Evolutionary conservation across 1,140 invertebrate genomes (phyloP), one percentile per base, ranked within the genome.

Genomic region (Lasioglossum baleicum): DNA sequence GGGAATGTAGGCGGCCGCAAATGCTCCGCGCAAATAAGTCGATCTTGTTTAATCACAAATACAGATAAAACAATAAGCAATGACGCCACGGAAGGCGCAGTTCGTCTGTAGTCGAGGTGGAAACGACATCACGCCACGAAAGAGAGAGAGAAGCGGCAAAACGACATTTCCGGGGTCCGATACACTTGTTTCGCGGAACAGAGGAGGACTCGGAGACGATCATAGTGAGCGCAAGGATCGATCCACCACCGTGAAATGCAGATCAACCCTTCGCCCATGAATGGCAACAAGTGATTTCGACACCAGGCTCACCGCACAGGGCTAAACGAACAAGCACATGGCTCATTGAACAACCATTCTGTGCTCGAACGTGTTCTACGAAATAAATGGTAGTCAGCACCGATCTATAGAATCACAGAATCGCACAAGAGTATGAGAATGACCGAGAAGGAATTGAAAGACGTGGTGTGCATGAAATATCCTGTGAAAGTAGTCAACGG

Each of bases 51-150:
- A 72, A 72, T 76, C 67, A 13, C 10, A 40, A 71, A 51, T 48
- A 26, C 17, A 84, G 82, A 84, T 84, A 84, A 84, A 58, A 40
- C n/a, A 67, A 75, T 58, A 71, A 63, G 17, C 48, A 44, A 69
- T 61, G 53, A 15, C 26, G 61, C 17, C 13, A 10, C 1, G 44
- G 8, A 35, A 72, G 15, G 22, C 60, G 53, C 22, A 31, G 20
- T 31, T 10, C 22, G 42, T 31, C n/a, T 20, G 2, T 0, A 53
- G 63, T 58, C 61, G 22, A n/a, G 76, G 26, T 64, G 69, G 11
- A 15, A n/a, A 20, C 44, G 44, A 64, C 35, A 35, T 15, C n/a
- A 26, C 75, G 44, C 20, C 44, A 31, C 17, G 13, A 35, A 3
- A 35, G 35, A 35, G 35, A 35, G 35, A 35, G 61, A 26, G 13